phyloP scores from a whole-genome alignment of 1,140 invertebrate genomes.

The Drosophila bocki region DNA sequence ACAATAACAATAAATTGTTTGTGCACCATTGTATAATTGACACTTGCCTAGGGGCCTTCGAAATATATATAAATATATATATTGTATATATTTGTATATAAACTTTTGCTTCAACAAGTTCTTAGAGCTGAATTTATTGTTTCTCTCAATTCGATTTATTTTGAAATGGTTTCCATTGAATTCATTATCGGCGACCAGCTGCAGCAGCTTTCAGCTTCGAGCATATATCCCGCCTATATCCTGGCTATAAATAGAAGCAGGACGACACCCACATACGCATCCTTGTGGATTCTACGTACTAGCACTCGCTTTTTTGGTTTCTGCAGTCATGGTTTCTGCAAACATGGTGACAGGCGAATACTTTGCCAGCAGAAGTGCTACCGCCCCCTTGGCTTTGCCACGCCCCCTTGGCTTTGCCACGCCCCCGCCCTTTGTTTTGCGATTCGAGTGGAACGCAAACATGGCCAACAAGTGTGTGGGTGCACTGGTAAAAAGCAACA shows the following conservation, averaged over 20 bases:
- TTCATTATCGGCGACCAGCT: slow-evolving; percentile 41
- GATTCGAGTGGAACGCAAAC: slow-evolving; percentile 55
- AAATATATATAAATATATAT: slow-evolving; percentile 16
- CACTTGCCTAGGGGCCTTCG: slow-evolving; percentile 9
- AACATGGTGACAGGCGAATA: slow-evolving; percentile 68
- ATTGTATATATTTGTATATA: slow-evolving; percentile 3
- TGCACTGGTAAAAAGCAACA: slow-evolving; percentile 13
- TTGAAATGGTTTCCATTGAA: slow-evolving; percentile 48
- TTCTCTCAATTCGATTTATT: slow-evolving; percentile 51
- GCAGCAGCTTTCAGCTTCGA: slow-evolving; percentile 19
- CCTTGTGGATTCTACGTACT: slow-evolving; percentile 7
- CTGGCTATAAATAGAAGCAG: slow-evolving; percentile 31
- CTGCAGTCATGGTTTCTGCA: slow-evolving; percentile 45
- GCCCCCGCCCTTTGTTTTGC: slow-evolving; percentile 34
- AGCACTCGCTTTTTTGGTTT: slow-evolving; percentile 35
- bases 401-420: slow-evolving; percentile 27
- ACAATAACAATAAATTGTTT: slow-evolving; percentile 38
- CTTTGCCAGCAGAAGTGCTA: slow-evolving; percentile 22
- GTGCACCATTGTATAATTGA: slow-evolving; percentile 37
- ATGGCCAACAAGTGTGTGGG: slow-evolving; percentile 70
- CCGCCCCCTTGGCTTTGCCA: slow-evolving; percentile 21
- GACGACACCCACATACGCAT: slow-evolving; percentile 9
- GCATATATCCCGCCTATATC: slow-evolving; percentile 1
- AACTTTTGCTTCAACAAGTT: slow-evolving; percentile 23
- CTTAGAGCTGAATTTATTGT: slow-evolving; percentile 28